Evolutionary conservation across 1,140 invertebrate genomes (phyloP).

Genomic region (Calliopsis andreniformis): DNA sequence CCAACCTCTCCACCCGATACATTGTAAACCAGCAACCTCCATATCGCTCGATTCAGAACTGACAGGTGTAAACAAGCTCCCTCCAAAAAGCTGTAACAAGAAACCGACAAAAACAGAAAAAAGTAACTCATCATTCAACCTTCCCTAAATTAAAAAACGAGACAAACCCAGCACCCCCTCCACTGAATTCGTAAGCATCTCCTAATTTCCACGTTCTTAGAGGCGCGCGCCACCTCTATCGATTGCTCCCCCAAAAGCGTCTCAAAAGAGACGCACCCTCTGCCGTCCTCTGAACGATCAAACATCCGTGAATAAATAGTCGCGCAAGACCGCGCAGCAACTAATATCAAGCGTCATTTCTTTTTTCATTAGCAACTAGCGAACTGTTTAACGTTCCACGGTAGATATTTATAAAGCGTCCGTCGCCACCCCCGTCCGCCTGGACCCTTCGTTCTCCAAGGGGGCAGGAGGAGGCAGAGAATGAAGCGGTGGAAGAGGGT

Average conservation of each 20-base stretch:
- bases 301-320: slow-evolving; percentile 17
- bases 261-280: not conserved
- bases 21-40: no score
- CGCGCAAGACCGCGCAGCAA: slow-evolving; percentile 17
- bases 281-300: not conserved
- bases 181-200: no score
- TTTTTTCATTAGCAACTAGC: slow-evolving; percentile 69
- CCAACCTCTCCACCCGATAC: no score
- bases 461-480: slow-evolving; percentile 23
- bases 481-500: slow-evolving; percentile 7
- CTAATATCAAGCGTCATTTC: slow-evolving; percentile 50
- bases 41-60: no score
- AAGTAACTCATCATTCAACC: no score
- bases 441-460: slow-evolving; percentile 49
- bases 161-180: no score
- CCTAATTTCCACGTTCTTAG: not conserved
- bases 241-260: not conserved
- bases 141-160: no score
- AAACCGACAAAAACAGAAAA: no score
- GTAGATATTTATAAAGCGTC: slow-evolving; percentile 74
- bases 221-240: not conserved
- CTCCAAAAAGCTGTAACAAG: no score
- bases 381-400: slow-evolving; percentile 74
- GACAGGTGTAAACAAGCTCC: no score
- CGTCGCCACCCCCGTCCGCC: slow-evolving; percentile 57